Evolutionary conservation across 2,113 vertebrate species (phyloP), one percentile per base, ranked within the genome.

Genomic region (Cyanoramphus novaezelandiae): DNA sequence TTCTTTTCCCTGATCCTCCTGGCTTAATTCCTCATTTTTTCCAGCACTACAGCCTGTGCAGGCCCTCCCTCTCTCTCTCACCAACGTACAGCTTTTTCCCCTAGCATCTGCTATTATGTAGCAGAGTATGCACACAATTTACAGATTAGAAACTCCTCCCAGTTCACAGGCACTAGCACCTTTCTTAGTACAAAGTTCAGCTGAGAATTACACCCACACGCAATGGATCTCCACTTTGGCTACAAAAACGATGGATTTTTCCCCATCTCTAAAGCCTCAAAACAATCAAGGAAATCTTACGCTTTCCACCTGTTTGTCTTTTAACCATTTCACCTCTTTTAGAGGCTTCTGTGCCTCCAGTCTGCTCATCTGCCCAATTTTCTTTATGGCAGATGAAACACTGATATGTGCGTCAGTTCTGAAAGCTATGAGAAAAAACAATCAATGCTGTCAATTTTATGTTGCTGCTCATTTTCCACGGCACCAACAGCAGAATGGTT

Each of bases 101-200:
- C 12, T 2, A 43, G 29, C 11, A 2, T 14, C 2, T 29, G 24
- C 31, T 72, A 3, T 5, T 7, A 10, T 0, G 5, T 10, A 69
- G 59, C 59, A 77, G 20, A 24, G 18, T 1, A 55, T 1, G 3
- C 12, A 60, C 57, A 24, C 19, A 75, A 11, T 25, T 82, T 21
- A 10, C 5, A 3, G 5, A 49, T 4, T 17, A 69, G 39, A 84
- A 78, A 16, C 16, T 46, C 35, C 47, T 87, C 29, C n/a, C 82
- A 39, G 4, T 16, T 23, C 33, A 57, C 0, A 31, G 39, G 37
- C 13, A 25, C 16, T 7, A 2, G 13, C 50, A 77, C 19, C 5
- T 41, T 20, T 31, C 31, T 4, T 79, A 35, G n/a, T 27, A 67
- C 41, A 18, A 47, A 46, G 29, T 13, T 87, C 15, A 9, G 17